A percentile compares a stretch with the other conserved stretches of the same genome.
Conservation (phyloP, 1,140 invertebrate genomes). For the Melanaphis sacchari region DNA sequence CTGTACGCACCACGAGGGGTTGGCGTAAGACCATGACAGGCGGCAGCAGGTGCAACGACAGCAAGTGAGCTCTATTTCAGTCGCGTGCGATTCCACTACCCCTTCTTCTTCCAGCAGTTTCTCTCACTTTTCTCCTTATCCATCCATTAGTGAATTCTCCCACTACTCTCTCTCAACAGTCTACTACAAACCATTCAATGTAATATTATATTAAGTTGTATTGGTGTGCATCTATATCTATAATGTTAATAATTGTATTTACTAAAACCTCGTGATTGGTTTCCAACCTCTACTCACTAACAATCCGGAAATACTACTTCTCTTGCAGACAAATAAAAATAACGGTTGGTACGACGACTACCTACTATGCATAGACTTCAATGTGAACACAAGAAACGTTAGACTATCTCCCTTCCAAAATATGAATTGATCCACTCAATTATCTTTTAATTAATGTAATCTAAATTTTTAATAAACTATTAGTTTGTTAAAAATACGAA, state of each 20-base stretch:
- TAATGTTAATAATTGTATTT: neutral
- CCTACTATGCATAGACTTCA: neutral
- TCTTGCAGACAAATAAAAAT: neutral
- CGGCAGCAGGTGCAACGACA: neutral
- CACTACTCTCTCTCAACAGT: too few species aligned
- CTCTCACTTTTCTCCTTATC: neutral
- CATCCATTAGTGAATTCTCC: neutral
- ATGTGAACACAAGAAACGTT: neutral
- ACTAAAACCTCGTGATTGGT: neutral
- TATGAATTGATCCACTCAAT: neutral
- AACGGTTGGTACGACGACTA: neutral
- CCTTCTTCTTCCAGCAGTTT: neutral
- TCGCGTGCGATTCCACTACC: slow-evolving; percentile 22
- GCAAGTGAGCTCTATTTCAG: slow-evolving; percentile 17
- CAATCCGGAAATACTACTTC: neutral
- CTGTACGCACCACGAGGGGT: neutral
- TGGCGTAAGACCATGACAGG: neutral
- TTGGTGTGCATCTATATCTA: neutral
- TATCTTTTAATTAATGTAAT: neutral
- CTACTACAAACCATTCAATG: neutral
- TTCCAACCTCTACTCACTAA: neutral
- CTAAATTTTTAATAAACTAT: neutral
- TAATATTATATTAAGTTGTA: neutral
- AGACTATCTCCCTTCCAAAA: neutral
- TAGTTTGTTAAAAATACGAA: neutral